phyloP scores from a whole-genome alignment of 1,140 invertebrate genomes.

The Thaumatotibia leucotreta region DNA sequence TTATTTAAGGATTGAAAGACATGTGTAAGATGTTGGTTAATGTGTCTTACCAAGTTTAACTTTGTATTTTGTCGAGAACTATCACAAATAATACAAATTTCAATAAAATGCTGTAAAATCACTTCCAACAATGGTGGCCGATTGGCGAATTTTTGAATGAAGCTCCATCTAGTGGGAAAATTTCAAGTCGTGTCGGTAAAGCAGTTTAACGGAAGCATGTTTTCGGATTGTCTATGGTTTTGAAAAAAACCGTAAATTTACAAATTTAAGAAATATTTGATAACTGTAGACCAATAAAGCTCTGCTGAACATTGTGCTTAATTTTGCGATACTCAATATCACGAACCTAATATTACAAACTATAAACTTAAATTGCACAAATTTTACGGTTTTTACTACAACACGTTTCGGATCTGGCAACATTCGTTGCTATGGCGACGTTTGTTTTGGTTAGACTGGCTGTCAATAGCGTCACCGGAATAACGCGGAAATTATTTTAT shows the following conservation, averaged over 20 bases:
- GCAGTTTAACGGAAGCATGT: slow-evolving; percentile 57
- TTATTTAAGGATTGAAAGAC: slow-evolving; percentile 29
- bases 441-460: slow-evolving; percentile 47
- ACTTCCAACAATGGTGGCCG: slow-evolving; percentile 74
- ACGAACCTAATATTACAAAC: background rate
- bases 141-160: slow-evolving; percentile 65
- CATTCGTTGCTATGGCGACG: slow-evolving; percentile 56
- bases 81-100: slow-evolving; percentile 56
- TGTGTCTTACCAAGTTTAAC: slow-evolving; percentile 34
- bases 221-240: slow-evolving; percentile 42
- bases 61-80: slow-evolving; percentile 45
- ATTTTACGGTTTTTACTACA: slow-evolving; percentile 17
- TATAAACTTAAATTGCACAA: background rate
- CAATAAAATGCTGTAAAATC: slow-evolving; percentile 61
- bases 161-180: slow-evolving; percentile 58
- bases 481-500: background rate
- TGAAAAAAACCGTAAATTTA: slow-evolving; percentile 14
- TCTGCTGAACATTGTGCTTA: background rate
- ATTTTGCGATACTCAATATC: background rate
- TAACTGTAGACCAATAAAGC: background rate
- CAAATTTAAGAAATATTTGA: slow-evolving; percentile 13
- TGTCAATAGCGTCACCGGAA: background rate
- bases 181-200: slow-evolving; percentile 52
- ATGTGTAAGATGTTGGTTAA: slow-evolving; percentile 29
- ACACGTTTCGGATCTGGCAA: slow-evolving; percentile 28